A percentile compares a stretch with the other conserved stretches of the same genome.
Evolutionary conservation across 1,140 invertebrate genomes (phyloP).

Genomic region (Lasioglossum albipes): DNA sequence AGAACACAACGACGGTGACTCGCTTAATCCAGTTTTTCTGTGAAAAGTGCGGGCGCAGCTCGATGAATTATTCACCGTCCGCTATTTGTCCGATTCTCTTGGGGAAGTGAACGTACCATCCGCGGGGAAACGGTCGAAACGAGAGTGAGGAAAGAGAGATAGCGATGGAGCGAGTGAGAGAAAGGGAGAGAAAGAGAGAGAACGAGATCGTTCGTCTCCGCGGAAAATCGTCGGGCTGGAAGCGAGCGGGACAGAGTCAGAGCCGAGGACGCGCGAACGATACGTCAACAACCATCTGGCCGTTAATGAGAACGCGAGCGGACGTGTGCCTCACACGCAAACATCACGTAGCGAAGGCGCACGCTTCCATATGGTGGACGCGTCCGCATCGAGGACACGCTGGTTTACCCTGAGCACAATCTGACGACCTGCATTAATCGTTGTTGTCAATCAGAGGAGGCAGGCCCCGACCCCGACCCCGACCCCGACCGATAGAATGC

Average conservation of each 20-base stretch:
- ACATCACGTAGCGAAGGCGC: slow-evolving; percentile 17
- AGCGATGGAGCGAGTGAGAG: no score
- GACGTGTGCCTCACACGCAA: slow-evolving; percentile 17
- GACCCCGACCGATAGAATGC: slow-evolving; percentile 39
- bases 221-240: neutral
- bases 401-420: slow-evolving; percentile 49
- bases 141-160: neutral
- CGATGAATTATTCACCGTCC: slow-evolving; percentile 72
- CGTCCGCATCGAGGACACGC: slow-evolving; percentile 27
- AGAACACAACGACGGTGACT: neutral
- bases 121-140: neutral
- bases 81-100: slow-evolving; percentile 59
- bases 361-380: slow-evolving; percentile 10
- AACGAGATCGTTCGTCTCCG: neutral
- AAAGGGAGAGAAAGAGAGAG: no score
- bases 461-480: neutral
- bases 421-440: slow-evolving; percentile 64
- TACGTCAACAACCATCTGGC: slow-evolving; percentile 45
- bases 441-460: slow-evolving; percentile 60
- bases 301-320: slow-evolving; percentile 35
- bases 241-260: no score
- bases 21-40: slow-evolving; percentile 34
- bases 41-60: slow-evolving; percentile 58
- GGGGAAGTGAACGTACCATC: slow-evolving; percentile 4
- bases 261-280: slow-evolving; percentile 31